Conservation (phyloP, 2,797 vertebrate genomes). For the Thripadectes ignobilis region DNA sequence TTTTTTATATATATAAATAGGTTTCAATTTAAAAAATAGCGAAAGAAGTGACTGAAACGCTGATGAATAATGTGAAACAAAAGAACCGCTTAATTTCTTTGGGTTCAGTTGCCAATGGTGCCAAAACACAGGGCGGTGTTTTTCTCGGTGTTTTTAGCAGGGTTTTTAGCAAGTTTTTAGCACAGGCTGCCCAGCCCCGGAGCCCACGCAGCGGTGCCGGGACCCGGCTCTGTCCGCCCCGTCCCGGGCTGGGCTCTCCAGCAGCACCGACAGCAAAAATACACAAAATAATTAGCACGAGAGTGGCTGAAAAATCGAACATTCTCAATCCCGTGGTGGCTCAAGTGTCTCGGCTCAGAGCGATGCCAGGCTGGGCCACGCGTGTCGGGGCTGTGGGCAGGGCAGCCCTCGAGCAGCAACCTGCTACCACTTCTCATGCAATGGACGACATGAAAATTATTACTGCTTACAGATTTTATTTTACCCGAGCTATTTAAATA, state of each 20-base stretch:
- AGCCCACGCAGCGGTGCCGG: background rate
- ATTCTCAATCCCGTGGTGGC: accelerated
- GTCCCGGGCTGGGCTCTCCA: background rate
- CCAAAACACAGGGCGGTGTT: background rate
- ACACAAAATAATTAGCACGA: background rate
- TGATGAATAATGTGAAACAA: background rate
- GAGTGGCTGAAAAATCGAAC: background rate
- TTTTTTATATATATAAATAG: background rate
- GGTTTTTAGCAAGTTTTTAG: background rate
- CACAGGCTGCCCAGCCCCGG: background rate
- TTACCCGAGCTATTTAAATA: background rate
- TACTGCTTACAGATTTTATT: background rate
- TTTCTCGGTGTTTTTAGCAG: background rate
- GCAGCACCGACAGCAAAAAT: background rate
- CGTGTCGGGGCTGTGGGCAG: background rate
- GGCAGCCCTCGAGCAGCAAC: background rate
- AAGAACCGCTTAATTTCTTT: accelerated
- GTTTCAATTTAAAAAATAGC: accelerated
- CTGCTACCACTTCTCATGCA: background rate
- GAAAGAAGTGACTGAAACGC: background rate
- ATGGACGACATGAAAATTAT: background rate
- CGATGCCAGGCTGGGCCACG: background rate
- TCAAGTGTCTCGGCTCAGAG: accelerated
- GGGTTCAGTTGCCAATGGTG: background rate
- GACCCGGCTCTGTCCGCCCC: background rate